Base-by-base conservation (phyloP, 2,113 vertebrate genomes). In the Scartelaos histophorus region DNA sequence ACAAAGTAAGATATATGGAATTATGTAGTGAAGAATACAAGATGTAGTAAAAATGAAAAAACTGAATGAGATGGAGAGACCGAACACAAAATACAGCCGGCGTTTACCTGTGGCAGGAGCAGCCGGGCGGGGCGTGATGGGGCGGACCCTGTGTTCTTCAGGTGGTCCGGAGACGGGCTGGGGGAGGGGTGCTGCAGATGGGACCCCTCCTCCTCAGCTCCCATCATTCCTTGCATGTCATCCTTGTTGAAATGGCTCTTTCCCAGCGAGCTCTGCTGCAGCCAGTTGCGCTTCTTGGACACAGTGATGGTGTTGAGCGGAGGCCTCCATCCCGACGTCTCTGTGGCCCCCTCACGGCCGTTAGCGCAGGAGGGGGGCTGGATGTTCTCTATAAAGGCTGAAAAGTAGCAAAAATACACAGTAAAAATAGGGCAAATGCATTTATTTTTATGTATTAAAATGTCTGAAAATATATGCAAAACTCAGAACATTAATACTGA, bases 241-340 rank as follows among this genome's bases (percentile, higher is more conserved):
- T 95, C 95, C 25, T 68, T 74, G 72, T 70, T 2, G 61, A 60
- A 86, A 70, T 84, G 88, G 54, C 78, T 85, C 69, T 76, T 93
- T 57, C 85, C 88, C 0, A 85, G 81, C 61, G 92, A 89, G 87
- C 96, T 98, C 90, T 99, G 98, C 90, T 96, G 95, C 21, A 99
- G 90, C 98, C 98, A 99, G 89, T 95, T 98, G 65, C 96, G 96
- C 80, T 99, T 99, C 90, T 99, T 99, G 47, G 97, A 98, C 69
- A 99, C 98, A 0, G 98, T 99, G 73, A 99, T 99, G 91, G 91
- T 95, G 88, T 95, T 97, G 79, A 89, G 85, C 68, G 92, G 92
- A 0, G 77, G 80, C 75, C 83, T 91, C 91, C 1, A 92, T 68
- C 81, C 88, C 34, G 83, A 65, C 56, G 76, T 82, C 78, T 92